Base-by-base conservation (phyloP, 2,113 vertebrate genomes). In the Tachysurus fulvidraco region DNA sequence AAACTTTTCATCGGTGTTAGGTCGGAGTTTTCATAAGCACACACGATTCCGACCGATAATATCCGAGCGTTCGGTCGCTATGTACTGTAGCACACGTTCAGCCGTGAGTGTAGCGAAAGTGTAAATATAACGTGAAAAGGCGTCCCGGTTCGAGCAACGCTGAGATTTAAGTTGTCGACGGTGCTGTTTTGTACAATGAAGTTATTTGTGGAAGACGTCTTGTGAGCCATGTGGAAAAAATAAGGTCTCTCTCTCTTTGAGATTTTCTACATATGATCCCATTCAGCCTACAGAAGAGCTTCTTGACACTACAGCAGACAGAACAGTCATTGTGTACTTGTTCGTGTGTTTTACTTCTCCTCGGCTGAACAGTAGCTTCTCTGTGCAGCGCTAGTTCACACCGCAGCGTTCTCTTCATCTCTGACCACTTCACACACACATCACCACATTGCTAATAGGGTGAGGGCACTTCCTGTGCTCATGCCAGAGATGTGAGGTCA, bases 401-500 rank as follows among this genome's bases (percentile, higher is more conserved):
- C 62, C 11, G 65, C 50, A 36, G 28, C 60, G 41, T 65, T 86
- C 14, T 11, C 44, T 54, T 28, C 74, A 77, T 77, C 74, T 54
- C 74, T 25, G 19, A 41, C 78, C 16, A n/a, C 25, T 16, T 1
- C 52, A 36, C 46, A 41, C 65, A 50, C 36, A 50, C 67, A 10
- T 23, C 80, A n/a, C 17, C 0, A 16, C 87, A 30, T 80, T 88
- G 85, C 89, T 59, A 55, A 14, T 17, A 36, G 41, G 79, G 46
- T 76, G 28, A 90, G 87, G 84, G 83, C 87, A 86, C 93, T 93
- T 93, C 94, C 93, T 86, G 36, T 88, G 60, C 11, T 28, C 86
- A 87, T 93, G 89, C 92, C 91, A 67, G 84, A 88, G 89, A 77
- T 67, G 71, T 93, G 83, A 94, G 83, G 87, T 94, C 76, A 93